Percentiles rank a stretch among this genome's conserved stretches.
Evolutionary conservation across 2,888 invertebrate genomes (phyloP).

Genomic region (Macaria liturata): DNA sequence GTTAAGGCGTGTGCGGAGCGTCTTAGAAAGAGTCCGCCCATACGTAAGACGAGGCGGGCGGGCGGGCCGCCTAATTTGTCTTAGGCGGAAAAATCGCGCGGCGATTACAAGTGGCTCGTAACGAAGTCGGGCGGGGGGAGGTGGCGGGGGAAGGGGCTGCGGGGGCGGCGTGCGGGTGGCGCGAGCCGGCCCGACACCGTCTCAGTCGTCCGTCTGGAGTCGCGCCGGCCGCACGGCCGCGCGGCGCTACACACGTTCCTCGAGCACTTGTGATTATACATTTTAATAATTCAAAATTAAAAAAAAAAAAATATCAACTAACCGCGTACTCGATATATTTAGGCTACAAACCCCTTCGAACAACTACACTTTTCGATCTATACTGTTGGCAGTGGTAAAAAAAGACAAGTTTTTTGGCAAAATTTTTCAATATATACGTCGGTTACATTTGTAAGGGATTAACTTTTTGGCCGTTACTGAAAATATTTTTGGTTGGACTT

Average conservation of each 20-base stretch:
- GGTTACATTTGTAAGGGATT: conserved; percentile 78
- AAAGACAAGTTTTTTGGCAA: conserved; percentile 69
- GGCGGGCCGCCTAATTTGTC: conserved; percentile 80
- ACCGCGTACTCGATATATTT: conserved; percentile 78
- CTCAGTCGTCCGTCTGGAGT: conserved; percentile 83
- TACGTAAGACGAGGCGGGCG: conserved; percentile 59
- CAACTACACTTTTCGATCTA: conserved; percentile 69
- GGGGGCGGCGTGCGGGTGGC: conserved; percentile 46
- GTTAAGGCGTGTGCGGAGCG: conserved; percentile 58
- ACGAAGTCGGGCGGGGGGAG: conserved; percentile 74
- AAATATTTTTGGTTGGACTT: conserved; percentile 73
- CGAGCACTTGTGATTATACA: conserved; percentile 83
- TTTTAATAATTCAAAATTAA: conserved; percentile 67
- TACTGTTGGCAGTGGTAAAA: conserved; percentile 67
- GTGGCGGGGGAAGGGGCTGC: conserved; percentile 43
- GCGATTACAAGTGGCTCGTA: conserved; percentile 83
- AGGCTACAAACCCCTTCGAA: conserved; percentile 68
- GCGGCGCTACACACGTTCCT: conserved; percentile 82
- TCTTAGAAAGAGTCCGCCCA: conserved; percentile 74
- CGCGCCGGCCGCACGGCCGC: conserved; percentile 82
- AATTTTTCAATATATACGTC: conserved; percentile 82
- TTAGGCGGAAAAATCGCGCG: conserved; percentile 82
- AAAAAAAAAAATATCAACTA: conserved; percentile 47
- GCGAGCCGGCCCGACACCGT: conserved; percentile 61
- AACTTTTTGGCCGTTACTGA: conserved; percentile 76